Base-by-base conservation (phyloP, 92 coral and sea anemone genomes). In the Ricordea florida region DNA sequence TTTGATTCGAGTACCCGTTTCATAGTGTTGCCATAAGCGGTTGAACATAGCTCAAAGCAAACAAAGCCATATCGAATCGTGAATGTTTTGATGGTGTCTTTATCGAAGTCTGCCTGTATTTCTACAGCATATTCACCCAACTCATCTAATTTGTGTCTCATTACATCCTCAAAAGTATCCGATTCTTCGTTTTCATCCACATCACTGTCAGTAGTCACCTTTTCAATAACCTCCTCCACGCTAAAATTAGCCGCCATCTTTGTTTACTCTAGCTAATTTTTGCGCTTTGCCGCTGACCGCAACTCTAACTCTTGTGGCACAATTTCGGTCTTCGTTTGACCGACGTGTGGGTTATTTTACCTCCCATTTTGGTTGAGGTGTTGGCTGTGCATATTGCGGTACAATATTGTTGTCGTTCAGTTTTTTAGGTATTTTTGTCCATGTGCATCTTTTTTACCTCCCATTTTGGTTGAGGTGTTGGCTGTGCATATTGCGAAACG, bases 221-320 rank as follows among this genome's bases (percentile, higher is more conserved):
- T 20, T 8, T 72, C 57, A 3, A 32, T 4, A 57, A 47, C 57
- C 30, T 41, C 31, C 23, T 72, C 52, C 68, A 57, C 42, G 29
- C 43, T 41, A 48, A 56, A 38, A 44, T 72, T 72, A 41, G 79
- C 68, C 68, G 68, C 66, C 79, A 57, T 72, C 26, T 57, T 72
- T 63, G 55, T 63, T 27, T 43, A 10, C n/a, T 8, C 53, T 6
- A 3, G 26, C 40, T 14, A 62, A 10, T 62, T 62, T 62, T 62
- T 62, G 50, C 51, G n/a, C 51, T 62, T 62, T 29, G 26, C 79
- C 57, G 79, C 79, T 72, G 69, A 72, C 79, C 79, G 32, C 79
- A 72, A 72, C 50, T 40, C 31, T 57, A 33, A 40, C 10, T 55
- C 57, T 57, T 42, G 69, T 72, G 69, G 66, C 79, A 72, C 79